These are phyloP conservation scores for Melieria crassipennis DNA, from an alignment of 2,888 invertebrate species.

Conservation along the genomic window DNA sequence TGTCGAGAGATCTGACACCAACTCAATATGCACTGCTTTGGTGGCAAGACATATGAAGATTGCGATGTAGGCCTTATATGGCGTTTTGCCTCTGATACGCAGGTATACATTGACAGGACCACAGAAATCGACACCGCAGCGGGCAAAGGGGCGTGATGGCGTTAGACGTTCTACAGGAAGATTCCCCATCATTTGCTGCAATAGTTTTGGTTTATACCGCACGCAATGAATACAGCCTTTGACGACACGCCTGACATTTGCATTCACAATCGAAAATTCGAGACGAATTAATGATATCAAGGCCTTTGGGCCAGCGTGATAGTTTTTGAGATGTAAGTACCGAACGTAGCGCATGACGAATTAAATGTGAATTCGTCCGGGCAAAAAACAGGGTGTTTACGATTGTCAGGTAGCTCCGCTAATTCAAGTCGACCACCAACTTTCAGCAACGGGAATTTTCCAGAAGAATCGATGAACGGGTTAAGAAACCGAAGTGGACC, in stretches of 20 bases:
- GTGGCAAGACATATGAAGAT: constrained; percentile 35
- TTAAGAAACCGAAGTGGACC: neutral
- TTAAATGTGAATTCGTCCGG: no score
- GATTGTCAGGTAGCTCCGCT: neutral
- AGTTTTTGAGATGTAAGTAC: constrained; percentile 18
- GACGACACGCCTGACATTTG: neutral
- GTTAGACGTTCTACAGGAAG: constrained; percentile 11
- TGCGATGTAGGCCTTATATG: constrained; percentile 35
- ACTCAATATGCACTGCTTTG: constrained; percentile 31
- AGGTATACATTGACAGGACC: constrained; percentile 32
- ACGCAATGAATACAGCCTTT: constrained; percentile 6
- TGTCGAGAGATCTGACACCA: constrained; percentile 29
- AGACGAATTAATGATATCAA: neutral
- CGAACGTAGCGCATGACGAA: constrained; percentile 11
- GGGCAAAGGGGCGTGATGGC: constrained; percentile 30
- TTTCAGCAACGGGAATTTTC: constrained; percentile 12
- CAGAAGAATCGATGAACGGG: neutral
- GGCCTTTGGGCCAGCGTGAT: constrained; percentile 28
- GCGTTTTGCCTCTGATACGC: constrained; percentile 36
- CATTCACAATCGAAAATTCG: neutral
- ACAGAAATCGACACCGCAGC: constrained; percentile 37
- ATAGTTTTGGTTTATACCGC: constrained; percentile 8
- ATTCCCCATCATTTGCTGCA: constrained; percentile 12
- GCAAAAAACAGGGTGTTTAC: constrained; percentile 14
- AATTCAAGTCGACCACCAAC: constrained; percentile 25